These are phyloP conservation scores for Nematostella vectensis DNA, from an alignment of 92 coral and sea anemone species.

Conservation along the genomic window DNA sequence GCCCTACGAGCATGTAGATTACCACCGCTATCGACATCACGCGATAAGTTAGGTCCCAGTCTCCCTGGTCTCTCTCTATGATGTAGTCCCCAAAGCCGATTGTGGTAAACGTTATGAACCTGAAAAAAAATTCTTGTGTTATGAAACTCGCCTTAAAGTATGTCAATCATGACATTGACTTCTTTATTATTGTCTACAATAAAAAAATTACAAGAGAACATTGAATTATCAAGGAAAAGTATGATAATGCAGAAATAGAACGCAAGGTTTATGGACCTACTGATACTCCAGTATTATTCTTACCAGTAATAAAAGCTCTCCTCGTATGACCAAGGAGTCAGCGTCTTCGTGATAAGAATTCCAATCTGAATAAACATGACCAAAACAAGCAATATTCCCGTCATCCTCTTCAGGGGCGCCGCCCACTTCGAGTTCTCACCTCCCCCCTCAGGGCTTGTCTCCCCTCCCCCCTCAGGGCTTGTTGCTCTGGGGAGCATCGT, in stretches of 20 bases:
- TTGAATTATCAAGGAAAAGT: too few species aligned
- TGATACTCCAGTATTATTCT: too few species aligned
- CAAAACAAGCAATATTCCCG: constrained; percentile 2
- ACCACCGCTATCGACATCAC: background rate
- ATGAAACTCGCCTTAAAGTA: too few species aligned
- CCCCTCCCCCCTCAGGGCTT: background rate
- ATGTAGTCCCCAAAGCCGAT: constrained; percentile 27
- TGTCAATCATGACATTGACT: too few species aligned
- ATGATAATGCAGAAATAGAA: too few species aligned
- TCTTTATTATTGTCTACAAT: too few species aligned
- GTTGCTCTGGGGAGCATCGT: constrained; percentile 5
- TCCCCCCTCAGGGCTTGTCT: background rate
- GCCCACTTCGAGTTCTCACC: too few species aligned
- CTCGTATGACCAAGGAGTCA: background rate
- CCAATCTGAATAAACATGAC: constrained; percentile 1
- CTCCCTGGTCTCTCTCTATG: background rate
- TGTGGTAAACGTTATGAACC: constrained; percentile 17
- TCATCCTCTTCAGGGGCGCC: background rate
- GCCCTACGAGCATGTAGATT: constrained; percentile 5
- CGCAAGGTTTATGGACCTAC: too few species aligned
- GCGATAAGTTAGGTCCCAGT: background rate
- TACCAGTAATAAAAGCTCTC: constrained; percentile 2
- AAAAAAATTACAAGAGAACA: too few species aligned
- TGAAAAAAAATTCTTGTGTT: constrained; percentile 10
- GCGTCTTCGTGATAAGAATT: background rate